phyloP scores from a whole-genome alignment of 2,888 invertebrate genomes.

The Oscheius sp. region DNA sequence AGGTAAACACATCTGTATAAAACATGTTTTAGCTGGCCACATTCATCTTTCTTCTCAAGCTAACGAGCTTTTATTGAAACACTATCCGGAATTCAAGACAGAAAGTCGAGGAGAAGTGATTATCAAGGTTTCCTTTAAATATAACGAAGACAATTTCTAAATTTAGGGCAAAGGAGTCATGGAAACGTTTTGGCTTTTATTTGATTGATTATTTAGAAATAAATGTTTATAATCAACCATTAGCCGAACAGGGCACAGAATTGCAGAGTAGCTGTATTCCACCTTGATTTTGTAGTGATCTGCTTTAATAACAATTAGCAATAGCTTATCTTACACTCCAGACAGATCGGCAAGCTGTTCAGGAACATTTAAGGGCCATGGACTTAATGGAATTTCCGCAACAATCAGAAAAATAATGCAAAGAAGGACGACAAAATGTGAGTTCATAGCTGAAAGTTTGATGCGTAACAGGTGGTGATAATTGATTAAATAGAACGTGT shows the following conservation, averaged over 20 bases:
- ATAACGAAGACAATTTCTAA: background rate
- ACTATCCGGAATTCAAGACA: constrained; percentile 47
- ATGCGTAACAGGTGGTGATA: background rate
- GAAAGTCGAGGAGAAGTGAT: constrained; percentile 57
- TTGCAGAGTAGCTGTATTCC: background rate
- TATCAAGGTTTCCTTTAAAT: too few relatives aligned
- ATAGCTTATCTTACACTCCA: background rate
- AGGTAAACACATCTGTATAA: background rate
- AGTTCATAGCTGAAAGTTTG: too few relatives aligned
- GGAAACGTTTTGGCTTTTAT: constrained; percentile 56
- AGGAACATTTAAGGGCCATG: constrained; percentile 1
- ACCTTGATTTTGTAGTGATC: constrained; percentile 16
- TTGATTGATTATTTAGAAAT: constrained; percentile 12
- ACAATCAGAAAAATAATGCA: background rate
- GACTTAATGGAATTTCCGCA: constrained; percentile 1
- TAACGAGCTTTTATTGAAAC: constrained; percentile 36
- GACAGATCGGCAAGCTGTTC: background rate
- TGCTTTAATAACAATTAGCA: background rate
- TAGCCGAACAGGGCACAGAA: background rate
- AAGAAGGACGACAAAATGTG: too few relatives aligned
- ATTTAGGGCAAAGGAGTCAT: constrained; percentile 60
- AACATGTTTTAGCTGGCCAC: constrained; percentile 45
- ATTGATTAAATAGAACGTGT: too few relatives aligned
- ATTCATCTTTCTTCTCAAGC: constrained; percentile 54
- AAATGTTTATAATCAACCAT: constrained; percentile 13